These are phyloP conservation scores for Ceratosolen fusciceps DNA, from an alignment of 1,140 invertebrate species.

Conservation along the genomic window DNA sequence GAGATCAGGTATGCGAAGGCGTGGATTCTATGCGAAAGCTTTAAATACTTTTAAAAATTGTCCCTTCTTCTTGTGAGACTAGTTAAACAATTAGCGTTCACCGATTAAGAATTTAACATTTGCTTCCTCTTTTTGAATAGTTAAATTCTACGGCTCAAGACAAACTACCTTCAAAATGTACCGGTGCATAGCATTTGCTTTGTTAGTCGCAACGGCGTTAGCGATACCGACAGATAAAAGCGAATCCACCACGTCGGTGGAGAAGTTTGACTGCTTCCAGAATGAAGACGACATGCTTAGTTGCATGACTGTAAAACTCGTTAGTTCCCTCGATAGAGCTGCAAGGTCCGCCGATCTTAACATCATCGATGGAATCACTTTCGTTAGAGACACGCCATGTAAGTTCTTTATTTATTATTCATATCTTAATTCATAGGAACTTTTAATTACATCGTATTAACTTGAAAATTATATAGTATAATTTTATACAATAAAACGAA, in stretches of 20 bases:
- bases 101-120: no score
- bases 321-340: conserved; percentile 73
- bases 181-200: conserved; percentile 60
- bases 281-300: conserved; percentile 71
- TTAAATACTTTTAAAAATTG: no score
- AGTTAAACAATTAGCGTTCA: no score
- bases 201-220: conserved; percentile 59
- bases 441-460: no score
- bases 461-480: no score
- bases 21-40: no score
- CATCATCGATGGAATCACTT: conserved; percentile 74
- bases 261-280: conserved; percentile 62
- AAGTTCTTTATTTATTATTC: conserved; percentile 48
- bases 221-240: conserved; percentile 57
- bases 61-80: no score
- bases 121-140: background rate
- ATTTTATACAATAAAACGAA: no score
- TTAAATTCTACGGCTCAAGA: background rate
- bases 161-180: conserved; percentile 56
- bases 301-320: conserved; percentile 75
- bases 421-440: background rate
- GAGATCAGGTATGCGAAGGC: no score
- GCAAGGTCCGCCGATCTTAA: conserved; percentile 74
- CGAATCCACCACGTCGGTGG: background rate
- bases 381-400: conserved; percentile 70